Evolutionary conservation across 2,888 invertebrate species (phyloP).

Genomic region (Petrolisthes cinctipes): DNA sequence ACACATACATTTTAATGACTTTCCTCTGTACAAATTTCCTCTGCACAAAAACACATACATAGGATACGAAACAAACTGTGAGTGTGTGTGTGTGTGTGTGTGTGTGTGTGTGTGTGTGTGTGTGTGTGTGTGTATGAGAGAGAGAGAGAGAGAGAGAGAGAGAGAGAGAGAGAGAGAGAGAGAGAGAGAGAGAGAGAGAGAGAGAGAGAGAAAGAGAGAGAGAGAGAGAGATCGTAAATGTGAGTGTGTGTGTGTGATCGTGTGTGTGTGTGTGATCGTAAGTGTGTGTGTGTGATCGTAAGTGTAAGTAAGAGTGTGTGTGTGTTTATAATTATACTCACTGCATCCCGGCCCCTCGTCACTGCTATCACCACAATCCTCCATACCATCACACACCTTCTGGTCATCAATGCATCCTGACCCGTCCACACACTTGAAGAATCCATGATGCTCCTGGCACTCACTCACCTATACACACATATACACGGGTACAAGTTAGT

Average conservation of each 20-base stretch:
- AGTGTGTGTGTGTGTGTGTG: not conserved
- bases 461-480: not conserved
- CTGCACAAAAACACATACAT: no score
- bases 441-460: not conserved
- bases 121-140: no score
- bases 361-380: not conserved
- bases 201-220: no score
- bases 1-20: no score
- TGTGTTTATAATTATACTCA: not conserved
- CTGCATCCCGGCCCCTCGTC: slow-evolving; percentile 15
- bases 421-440: not conserved
- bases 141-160: no score
- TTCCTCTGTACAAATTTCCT: no score
- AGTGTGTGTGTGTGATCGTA: not conserved
- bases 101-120: slow-evolving; percentile 8
- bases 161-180: no score
- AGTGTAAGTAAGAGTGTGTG: not conserved
- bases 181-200: no score
- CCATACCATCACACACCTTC: not conserved
- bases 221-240: no score
- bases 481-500: no score
- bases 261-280: not conserved
- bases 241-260: not conserved
- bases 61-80: not conserved
- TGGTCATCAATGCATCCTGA: not conserved